phyloP scores from a whole-genome alignment of 2,888 invertebrate species.

The Strigamia crassipes region DNA sequence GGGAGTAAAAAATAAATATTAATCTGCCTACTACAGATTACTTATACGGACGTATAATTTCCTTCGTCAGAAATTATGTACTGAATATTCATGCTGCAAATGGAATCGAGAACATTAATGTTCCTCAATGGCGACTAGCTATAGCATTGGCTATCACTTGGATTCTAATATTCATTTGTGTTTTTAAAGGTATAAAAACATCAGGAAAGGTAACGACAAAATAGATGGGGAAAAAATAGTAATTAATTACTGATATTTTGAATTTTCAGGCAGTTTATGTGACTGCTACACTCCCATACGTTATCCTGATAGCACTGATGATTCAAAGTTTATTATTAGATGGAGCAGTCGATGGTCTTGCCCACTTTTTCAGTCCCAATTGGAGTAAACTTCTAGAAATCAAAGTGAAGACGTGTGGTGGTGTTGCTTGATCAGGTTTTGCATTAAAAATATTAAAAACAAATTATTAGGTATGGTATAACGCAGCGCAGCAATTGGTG shows the following conservation, averaged over 20 bases:
- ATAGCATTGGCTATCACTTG: constrained; percentile 55
- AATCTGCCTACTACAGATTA: neutral
- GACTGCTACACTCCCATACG: constrained; percentile 56
- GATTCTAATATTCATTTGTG: constrained; percentile 55
- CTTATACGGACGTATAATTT: neutral
- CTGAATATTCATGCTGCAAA: constrained; percentile 50
- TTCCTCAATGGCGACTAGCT: constrained; percentile 55
- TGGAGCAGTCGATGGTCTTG: constrained; percentile 55
- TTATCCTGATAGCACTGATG: constrained; percentile 55
- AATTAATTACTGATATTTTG: neutral
- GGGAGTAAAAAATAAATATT: constrained; percentile 1
- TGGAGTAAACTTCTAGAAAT: constrained; percentile 55
- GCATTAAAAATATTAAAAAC: neutral
- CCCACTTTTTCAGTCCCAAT: constrained; percentile 55
- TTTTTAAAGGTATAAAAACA: constrained; percentile 56
- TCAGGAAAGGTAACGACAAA: constrained; percentile 55
- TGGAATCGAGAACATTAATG: constrained; percentile 54
- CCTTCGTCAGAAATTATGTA: constrained; percentile 52
- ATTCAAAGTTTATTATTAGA: constrained; percentile 54
- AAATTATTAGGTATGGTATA: constrained; percentile 71
- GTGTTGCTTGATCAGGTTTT: neutral
- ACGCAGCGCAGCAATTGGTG: constrained; percentile 82
- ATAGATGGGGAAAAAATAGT: no score
- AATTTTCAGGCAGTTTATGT: constrained; percentile 55
- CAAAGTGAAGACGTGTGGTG: constrained; percentile 50